These are phyloP conservation scores for Lophotis ruficrista DNA, from an alignment of 2,113 vertebrate genomes.

Conservation along the genomic window DNA sequence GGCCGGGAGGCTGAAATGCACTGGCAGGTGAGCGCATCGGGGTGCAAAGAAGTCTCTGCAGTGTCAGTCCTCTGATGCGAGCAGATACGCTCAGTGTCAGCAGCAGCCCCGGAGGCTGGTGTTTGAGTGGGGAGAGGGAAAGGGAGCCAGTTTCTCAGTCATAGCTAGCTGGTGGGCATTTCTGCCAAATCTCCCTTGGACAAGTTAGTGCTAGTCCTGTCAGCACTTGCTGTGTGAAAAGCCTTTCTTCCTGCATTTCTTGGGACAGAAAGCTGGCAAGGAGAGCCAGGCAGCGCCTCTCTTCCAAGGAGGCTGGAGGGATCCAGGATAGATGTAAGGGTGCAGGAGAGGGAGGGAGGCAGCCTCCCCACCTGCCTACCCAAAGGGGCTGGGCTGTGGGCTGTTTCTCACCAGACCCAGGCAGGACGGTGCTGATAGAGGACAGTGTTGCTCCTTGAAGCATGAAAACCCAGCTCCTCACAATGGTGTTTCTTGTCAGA, in stretches of 20 bases:
- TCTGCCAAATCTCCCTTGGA: slow-evolving; percentile 40
- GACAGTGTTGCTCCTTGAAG: neutral
- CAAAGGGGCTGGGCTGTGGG: neutral
- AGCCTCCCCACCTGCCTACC: neutral
- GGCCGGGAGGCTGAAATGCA: neutral
- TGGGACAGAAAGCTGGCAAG: neutral
- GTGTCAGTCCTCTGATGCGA: neutral
- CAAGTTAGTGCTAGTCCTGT: neutral
- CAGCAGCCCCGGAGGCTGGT: neutral
- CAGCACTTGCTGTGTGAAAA: slow-evolving; percentile 38
- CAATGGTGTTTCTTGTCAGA: neutral
- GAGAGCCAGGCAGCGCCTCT: neutral
- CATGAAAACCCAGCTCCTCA: neutral
- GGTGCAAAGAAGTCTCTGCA: neutral
- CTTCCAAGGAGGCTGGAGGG: neutral
- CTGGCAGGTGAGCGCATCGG: neutral
- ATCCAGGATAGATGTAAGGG: neutral
- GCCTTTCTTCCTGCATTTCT: neutral
- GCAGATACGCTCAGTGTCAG: neutral
- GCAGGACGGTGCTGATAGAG: neutral
- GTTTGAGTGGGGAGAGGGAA: neutral
- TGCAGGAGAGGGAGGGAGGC: neutral
- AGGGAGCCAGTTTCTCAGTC: neutral
- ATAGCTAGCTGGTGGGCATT: neutral
- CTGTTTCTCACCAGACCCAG: neutral